Evolutionary conservation across 2,113 vertebrate species (phyloP).

Genomic region (Columba janthina): DNA sequence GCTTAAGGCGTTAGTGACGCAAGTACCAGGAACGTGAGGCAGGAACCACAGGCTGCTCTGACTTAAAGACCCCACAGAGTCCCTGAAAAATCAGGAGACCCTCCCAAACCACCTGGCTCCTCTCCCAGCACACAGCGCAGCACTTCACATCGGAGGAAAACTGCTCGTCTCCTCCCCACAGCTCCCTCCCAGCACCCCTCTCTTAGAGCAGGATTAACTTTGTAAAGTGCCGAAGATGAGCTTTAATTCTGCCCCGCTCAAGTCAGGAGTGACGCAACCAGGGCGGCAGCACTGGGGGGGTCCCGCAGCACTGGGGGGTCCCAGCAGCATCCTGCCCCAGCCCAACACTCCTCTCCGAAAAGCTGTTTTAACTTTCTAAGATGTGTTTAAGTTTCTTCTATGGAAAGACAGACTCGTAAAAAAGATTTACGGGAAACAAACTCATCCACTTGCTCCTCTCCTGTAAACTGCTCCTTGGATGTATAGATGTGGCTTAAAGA

Average conservation of each 20-base stretch:
- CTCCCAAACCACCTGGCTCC: not conserved
- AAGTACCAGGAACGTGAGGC: not conserved
- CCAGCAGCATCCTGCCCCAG: not conserved
- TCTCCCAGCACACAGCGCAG: not conserved
- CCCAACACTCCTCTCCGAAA: not conserved
- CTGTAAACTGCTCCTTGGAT: not conserved
- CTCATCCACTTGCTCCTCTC: not conserved
- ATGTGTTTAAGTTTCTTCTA: not conserved
- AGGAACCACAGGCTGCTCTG: not conserved
- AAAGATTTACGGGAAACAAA: not conserved
- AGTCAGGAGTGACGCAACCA: not conserved
- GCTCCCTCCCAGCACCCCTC: not conserved
- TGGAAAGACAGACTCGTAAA: not conserved
- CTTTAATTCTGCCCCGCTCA: not conserved
- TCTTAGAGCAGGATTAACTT: not conserved
- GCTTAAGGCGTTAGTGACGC: not conserved
- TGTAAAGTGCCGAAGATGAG: not conserved
- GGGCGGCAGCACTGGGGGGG: not conserved
- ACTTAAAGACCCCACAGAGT: not conserved
- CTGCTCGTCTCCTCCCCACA: not conserved
- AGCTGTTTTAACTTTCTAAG: not conserved
- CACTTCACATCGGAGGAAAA: not conserved
- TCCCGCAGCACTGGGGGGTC: not conserved
- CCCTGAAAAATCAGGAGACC: not conserved
- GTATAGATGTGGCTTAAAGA: not conserved